A percentile compares a stretch with the other conserved stretches of the same genome.
Evolutionary conservation across 2,888 invertebrate species (phyloP).

Genomic region (Charanyca ferruginea): DNA sequence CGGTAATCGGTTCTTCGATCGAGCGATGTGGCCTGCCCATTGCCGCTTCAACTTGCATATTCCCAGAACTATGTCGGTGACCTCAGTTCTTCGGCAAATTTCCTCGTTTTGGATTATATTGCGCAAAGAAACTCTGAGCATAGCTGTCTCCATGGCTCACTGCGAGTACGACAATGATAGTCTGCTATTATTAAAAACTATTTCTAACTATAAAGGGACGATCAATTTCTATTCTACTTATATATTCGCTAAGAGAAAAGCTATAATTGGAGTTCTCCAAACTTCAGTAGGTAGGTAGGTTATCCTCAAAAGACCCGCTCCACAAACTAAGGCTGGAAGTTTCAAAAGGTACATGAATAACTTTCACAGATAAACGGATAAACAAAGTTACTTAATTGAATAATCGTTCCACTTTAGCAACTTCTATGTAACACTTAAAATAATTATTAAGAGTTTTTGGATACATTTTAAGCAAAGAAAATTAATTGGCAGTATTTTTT

Average conservation of each 20-base stretch:
- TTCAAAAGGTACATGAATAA: slow-evolving; percentile 50
- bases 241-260: slow-evolving; percentile 22
- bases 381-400: slow-evolving; percentile 50
- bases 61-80: too few species aligned
- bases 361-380: slow-evolving; percentile 33
- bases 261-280: slow-evolving; percentile 35
- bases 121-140: too few species aligned
- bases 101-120: too few species aligned
- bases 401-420: slow-evolving; percentile 36
- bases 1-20: too few species aligned
- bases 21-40: too few species aligned
- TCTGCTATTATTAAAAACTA: too few species aligned
- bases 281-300: slow-evolving; percentile 22
- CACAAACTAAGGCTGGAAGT: slow-evolving; percentile 19
- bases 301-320: slow-evolving; percentile 39
- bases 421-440: slow-evolving; percentile 5
- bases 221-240: slow-evolving; percentile 18
- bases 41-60: too few species aligned
- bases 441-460: slow-evolving; percentile 6
- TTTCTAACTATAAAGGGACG: not conserved
- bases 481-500: slow-evolving; percentile 1
- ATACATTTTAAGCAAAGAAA: not conserved
- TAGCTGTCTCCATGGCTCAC: too few species aligned
- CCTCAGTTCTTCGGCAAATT: too few species aligned
- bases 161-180: too few species aligned